Percentiles rank a stretch among this genome's conserved stretches.
These are phyloP conservation scores for Bombycilla garrulus DNA, from an alignment of 2,113 vertebrate species.

Conservation along the genomic window DNA sequence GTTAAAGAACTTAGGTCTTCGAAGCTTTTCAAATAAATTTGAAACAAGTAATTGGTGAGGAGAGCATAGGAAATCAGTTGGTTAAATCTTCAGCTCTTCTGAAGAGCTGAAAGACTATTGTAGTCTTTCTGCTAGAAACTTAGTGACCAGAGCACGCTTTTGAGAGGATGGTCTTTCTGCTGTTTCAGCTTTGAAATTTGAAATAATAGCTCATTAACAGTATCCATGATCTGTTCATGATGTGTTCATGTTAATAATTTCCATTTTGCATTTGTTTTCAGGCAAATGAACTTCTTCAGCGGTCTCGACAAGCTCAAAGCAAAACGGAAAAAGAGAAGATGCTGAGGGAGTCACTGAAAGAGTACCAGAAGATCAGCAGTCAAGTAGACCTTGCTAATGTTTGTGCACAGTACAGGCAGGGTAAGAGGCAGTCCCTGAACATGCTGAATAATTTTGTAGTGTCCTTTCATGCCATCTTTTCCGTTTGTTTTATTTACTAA, in stretches of 20 bases:
- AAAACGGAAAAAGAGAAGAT: conserved; percentile 89
- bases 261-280: conserved; percentile 55
- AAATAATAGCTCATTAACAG: background rate
- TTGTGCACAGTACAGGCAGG: conserved; percentile 93
- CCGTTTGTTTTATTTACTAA: background rate
- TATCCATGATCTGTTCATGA: background rate
- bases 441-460: background rate
- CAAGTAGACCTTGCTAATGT: conserved; percentile 91
- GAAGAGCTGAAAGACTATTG: too few relatives aligned
- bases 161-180: background rate
- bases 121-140: background rate
- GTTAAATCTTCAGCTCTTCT: background rate
- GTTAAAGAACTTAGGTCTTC: background rate
- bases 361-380: conserved; percentile 95
- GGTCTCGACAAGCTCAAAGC: conserved; percentile 89
- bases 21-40: background rate
- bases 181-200: background rate
- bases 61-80: background rate
- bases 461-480: background rate
- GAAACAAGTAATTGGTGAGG: background rate
- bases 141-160: background rate
- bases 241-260: background rate
- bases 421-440: conserved; percentile 58
- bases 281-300: conserved; percentile 96
- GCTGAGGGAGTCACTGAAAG: conserved; percentile 87